These are phyloP conservation scores for Drosophila nannoptera DNA, from an alignment of 1,140 invertebrate genomes.

Conservation along the genomic window DNA sequence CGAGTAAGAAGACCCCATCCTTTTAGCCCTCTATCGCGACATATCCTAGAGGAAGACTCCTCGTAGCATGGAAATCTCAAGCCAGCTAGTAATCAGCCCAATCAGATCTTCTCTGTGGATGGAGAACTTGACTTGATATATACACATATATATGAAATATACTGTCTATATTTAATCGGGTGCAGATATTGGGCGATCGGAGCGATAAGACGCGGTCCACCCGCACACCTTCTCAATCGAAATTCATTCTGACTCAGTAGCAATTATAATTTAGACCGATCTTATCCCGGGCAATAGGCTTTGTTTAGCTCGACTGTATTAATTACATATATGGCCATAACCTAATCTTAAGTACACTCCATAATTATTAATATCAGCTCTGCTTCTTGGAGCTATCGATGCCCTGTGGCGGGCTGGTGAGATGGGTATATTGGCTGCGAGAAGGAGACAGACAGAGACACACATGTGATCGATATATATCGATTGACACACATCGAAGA, in stretches of 20 bases:
- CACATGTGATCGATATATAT: background rate
- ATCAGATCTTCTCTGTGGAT: no score
- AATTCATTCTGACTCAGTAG: constrained; percentile 1
- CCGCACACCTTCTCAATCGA: background rate
- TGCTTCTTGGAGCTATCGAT: background rate
- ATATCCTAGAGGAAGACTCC: no score
- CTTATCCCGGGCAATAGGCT: background rate
- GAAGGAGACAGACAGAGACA: background rate
- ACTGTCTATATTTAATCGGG: background rate
- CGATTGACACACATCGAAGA: background rate
- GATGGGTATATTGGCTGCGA: no score
- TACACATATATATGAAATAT: background rate
- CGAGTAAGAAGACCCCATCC: no score
- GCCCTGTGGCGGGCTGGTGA: background rate
- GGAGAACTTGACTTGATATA: background rate
- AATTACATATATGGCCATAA: background rate
- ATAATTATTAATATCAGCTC: constrained; percentile 2
- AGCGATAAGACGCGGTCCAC: background rate
- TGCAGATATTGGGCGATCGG: background rate
- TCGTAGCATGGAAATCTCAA: background rate
- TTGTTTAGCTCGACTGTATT: background rate
- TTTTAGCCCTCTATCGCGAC: no score
- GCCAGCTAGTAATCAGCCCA: background rate
- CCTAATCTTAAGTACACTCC: background rate
- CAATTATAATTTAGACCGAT: constrained; percentile 7